Evolutionary conservation across 2,888 invertebrate species (phyloP), one percentile per base, ranked within the genome.

Genomic region (Drosophila multiciliata): DNA sequence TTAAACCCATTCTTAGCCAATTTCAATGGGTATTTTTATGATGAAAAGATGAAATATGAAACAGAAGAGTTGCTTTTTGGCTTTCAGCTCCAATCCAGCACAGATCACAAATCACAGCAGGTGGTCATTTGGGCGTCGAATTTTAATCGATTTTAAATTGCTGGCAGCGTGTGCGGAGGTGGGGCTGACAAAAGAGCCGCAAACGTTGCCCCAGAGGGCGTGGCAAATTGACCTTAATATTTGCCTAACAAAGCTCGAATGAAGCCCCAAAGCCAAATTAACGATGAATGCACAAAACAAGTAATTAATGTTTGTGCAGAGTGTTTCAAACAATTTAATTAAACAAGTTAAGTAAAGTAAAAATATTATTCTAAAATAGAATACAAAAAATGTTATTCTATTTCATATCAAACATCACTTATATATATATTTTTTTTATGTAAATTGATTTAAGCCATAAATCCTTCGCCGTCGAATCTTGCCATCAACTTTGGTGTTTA

Each of bases 131-230:
- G 32, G 45, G 64, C 78, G 79, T 69, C 66, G 87, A 64, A 77
- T 75, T 90, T 89, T 77, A 89, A 89, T 86, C 81, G 86, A 77
- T 87, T 90, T 89, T 90, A 86, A 89, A 90, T 90, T 75, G 75
- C 62, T 67, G 9, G 57, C 26, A 50, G 26, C 53, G 53, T 61
- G 63, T 57, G 29, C 1, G 59, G 53, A 55, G 77, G 73, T 42
- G 66, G 75, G 35, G 66, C 55, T 66, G 73, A 17, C 64, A 71
- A 66, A 78, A 50, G 32, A n/a, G 63, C 70, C 52, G 23, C 40
- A 36, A 66, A 59, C 58, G 33, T 35, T 35, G 55, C 40, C 33
- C 45, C 33, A 8, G 12, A 40, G 62, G 78, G 78, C 75, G 78
- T 72, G 57, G 49, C 50, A 23, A 40, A 45, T 29, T 35, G 52